phyloP scores from a whole-genome alignment of 2,113 vertebrate species.

The Oostethus manadensis region DNA sequence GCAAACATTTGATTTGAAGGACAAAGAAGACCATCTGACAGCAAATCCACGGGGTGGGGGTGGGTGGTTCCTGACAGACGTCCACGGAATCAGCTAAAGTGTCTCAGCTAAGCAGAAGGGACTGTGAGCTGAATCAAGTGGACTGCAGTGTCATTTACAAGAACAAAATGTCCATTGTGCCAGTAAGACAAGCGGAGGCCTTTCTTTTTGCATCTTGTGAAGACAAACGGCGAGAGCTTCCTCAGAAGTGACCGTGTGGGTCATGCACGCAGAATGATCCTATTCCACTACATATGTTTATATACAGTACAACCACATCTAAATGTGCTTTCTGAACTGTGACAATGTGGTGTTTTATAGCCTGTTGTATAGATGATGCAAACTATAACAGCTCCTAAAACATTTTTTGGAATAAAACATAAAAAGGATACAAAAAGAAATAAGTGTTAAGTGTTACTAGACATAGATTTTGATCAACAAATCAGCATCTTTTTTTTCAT shows the following conservation, averaged over 20 bases:
- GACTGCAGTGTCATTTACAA: conserved; percentile 78
- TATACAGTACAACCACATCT: conserved; percentile 98
- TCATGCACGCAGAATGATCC: conserved; percentile 98
- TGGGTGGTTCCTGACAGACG: conserved; percentile 72
- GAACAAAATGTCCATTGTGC: conserved; percentile 78
- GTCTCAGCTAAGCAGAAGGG: conserved; percentile 50
- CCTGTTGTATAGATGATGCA: conserved; percentile 99
- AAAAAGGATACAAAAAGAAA: conserved; percentile 63
- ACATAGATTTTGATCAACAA: conserved; percentile 92
- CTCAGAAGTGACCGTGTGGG: conserved; percentile 78
- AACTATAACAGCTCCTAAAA: conserved; percentile 97
- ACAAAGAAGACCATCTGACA: conserved; percentile 28
- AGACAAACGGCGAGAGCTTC: conserved; percentile 71
- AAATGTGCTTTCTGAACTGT: conserved; percentile 99
- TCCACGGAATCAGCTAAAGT: conserved; percentile 85
- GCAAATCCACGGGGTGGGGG: conserved; percentile 43
- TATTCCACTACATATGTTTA: conserved; percentile 96
- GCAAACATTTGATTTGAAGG: conserved; percentile 77
- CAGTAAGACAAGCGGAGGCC: conserved; percentile 82
- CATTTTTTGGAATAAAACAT: conserved; percentile 82
- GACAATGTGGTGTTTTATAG: conserved; percentile 99
- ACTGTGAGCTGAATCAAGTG: conserved; percentile 26
- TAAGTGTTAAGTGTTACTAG: conserved; percentile 99
- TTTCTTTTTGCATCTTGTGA: conserved; percentile 82
- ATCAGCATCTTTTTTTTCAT: conserved; percentile 80